Evolutionary conservation across 2,113 vertebrate genomes (phyloP), one percentile per base, ranked within the genome.

Genomic region (Zosterops pallidus): DNA sequence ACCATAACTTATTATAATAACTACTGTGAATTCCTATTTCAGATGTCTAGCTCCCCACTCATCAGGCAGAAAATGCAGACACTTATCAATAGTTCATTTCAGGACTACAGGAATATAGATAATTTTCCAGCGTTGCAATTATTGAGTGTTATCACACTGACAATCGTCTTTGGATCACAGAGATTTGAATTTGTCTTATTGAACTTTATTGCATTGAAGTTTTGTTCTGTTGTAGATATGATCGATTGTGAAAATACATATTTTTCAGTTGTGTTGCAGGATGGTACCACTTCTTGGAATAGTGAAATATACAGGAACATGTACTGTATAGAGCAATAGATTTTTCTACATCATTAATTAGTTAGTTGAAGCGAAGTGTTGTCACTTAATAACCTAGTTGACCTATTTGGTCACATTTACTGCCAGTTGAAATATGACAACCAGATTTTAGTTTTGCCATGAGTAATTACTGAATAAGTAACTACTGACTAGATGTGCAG

Each of bases 161-260:
- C 5, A 76, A 14, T 31, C 19, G 16, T 60, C 11, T 67, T 57
- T 41, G 52, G 26, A 72, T 41, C 44, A 53, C 13, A 0, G 0
- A 85, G 20, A 69, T 62, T 62, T 74, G 8, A 86, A 69, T 81
- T 86, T 91, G 11, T 47, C 20, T 67, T 44, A 35, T 24, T 50
- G 46, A 89, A 50, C 9, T 84, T 50, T 12, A 59, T 70, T 41
- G 4, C 15, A 47, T 20, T 89, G 11, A 71, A 75, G 2, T 49
- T 81, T 89, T 81, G 56, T 81, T 77, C 31, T 52, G 55, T 23
- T 75, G 23, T 71, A 41, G 41, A 28, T 55, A 67, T 37, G 86
- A 78, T 24, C 55, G 29, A 77, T 44, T 52, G 29, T 17, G 28
- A 71, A 88, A 57, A 93, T 47, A 16, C 2, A 4, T 65, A 22